Evolutionary conservation across 2,888 invertebrate genomes (phyloP).

Genomic region (Gortyna flavago): DNA sequence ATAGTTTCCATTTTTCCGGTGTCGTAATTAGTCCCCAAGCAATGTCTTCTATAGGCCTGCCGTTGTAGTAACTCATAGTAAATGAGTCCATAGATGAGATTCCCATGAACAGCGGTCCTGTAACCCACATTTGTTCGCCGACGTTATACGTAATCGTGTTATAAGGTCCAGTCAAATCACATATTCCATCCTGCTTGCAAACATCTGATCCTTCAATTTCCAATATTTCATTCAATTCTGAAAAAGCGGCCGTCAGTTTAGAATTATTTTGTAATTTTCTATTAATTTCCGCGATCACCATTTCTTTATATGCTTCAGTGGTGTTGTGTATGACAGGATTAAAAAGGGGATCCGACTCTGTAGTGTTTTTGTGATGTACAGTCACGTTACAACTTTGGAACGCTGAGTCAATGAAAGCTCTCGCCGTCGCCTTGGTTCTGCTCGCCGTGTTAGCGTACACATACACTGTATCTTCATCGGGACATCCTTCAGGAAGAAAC

Average conservation of each 20-base stretch:
- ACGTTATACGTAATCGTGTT: slow-evolving; percentile 23
- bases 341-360: slow-evolving; percentile 47
- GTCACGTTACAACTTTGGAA: slow-evolving; percentile 40
- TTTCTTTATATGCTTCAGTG: slow-evolving; percentile 40
- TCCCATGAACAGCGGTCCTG: slow-evolving; percentile 41
- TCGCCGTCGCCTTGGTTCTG: slow-evolving; percentile 49
- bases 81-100: slow-evolving; percentile 44
- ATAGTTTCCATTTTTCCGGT: slow-evolving; percentile 39
- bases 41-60: slow-evolving; percentile 44
- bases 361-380: slow-evolving; percentile 34
- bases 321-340: slow-evolving; percentile 36
- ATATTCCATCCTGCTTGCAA: slow-evolving; percentile 53
- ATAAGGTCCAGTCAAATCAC: slow-evolving; percentile 51
- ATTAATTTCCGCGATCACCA: slow-evolving; percentile 32
- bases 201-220: slow-evolving; percentile 50
- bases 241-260: slow-evolving; percentile 26
- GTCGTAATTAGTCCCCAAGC: slow-evolving; percentile 57
- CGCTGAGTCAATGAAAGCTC: slow-evolving; percentile 35
- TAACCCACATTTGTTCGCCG: slow-evolving; percentile 26
- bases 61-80: slow-evolving; percentile 51
- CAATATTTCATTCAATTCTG: slow-evolving; percentile 51
- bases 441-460: slow-evolving; percentile 33
- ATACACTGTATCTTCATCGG: slow-evolving; percentile 44
- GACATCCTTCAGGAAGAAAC: slow-evolving; percentile 50
- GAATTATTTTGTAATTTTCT: slow-evolving; percentile 29